Conservation (phyloP, 2,113 vertebrate genomes). For the Ceyx melanurus region DNA sequence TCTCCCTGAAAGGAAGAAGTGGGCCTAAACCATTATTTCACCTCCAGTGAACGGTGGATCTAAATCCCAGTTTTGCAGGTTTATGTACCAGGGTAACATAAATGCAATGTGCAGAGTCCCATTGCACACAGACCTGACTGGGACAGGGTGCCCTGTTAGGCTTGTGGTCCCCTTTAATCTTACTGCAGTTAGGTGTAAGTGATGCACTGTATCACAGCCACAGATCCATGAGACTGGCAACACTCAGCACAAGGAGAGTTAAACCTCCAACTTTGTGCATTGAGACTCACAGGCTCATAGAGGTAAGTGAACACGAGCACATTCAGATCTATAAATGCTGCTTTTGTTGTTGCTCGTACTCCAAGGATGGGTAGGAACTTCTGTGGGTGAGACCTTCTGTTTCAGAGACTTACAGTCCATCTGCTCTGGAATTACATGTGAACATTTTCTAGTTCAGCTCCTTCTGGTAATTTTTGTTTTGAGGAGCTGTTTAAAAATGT, state of each 20-base stretch:
- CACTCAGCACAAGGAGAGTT: not conserved
- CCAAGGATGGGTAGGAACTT: conserved; percentile 50
- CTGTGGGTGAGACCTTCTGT: conserved; percentile 69
- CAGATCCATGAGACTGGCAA: not conserved
- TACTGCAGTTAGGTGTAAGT: not conserved
- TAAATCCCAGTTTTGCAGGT: not conserved
- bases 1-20: not conserved
- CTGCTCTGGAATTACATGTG: conserved; percentile 57
- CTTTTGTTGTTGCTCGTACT: conserved; percentile 36
- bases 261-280: not conserved
- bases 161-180: not conserved
- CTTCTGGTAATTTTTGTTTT: conserved; percentile 66
- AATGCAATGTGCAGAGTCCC: fast-evolving
- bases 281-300: not conserved
- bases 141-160: not conserved
- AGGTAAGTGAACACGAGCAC: not conserved
- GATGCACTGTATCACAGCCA: not conserved
- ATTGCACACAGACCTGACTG: fast-evolving
- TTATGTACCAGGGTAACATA: not conserved
- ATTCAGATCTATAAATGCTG: not conserved
- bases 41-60: too few relatives aligned
- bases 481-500: conserved; percentile 50
- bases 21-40: not conserved
- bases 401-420: conserved; percentile 66
- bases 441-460: conserved; percentile 61